These are phyloP conservation scores for Caenorhabditis imperialis DNA, from an alignment of 2,888 invertebrate genomes.

Conservation along the genomic window DNA sequence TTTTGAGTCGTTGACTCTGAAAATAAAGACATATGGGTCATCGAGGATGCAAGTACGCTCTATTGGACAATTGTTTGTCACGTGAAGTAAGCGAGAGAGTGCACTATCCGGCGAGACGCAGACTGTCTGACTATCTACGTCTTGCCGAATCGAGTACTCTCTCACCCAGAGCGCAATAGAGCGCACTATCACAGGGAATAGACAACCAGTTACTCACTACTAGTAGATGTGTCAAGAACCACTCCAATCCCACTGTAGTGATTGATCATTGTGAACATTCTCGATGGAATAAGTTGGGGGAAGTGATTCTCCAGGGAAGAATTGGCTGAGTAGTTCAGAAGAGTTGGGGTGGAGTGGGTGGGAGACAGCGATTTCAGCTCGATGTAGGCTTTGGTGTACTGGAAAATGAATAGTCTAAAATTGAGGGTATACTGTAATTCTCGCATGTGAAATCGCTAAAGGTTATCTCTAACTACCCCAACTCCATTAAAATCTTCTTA, in stretches of 20 bases:
- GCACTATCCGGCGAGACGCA: too few relatives aligned
- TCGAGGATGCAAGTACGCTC: too few relatives aligned
- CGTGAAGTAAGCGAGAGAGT: too few relatives aligned
- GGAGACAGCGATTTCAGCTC: slow-evolving; percentile 36
- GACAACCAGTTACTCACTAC: slow-evolving; percentile 3
- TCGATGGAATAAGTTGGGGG: slow-evolving; percentile 35
- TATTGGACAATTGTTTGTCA: too few relatives aligned
- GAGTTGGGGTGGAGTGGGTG: slow-evolving; percentile 19
- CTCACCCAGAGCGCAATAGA: too few relatives aligned
- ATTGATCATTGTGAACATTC: slow-evolving; percentile 52
- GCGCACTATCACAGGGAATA: too few relatives aligned
- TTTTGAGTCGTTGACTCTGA: slow-evolving; percentile 15
- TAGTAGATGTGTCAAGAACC: slow-evolving; percentile 26
- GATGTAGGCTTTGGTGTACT: slow-evolving; percentile 29
- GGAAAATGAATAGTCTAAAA: neutral
- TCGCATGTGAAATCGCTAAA: too few relatives aligned
- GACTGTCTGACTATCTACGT: too few relatives aligned
- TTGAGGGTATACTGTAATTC: too few relatives aligned
- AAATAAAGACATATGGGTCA: too few relatives aligned
- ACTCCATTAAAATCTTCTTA: neutral
- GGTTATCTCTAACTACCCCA: neutral
- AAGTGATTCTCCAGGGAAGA: slow-evolving; percentile 2
- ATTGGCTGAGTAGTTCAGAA: slow-evolving; percentile 21
- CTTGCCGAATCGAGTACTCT: too few relatives aligned
- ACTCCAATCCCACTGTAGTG: slow-evolving; percentile 38